Evolutionary conservation across 2,797 vertebrate genomes (phyloP).

Genomic region (Sebastes minor): DNA sequence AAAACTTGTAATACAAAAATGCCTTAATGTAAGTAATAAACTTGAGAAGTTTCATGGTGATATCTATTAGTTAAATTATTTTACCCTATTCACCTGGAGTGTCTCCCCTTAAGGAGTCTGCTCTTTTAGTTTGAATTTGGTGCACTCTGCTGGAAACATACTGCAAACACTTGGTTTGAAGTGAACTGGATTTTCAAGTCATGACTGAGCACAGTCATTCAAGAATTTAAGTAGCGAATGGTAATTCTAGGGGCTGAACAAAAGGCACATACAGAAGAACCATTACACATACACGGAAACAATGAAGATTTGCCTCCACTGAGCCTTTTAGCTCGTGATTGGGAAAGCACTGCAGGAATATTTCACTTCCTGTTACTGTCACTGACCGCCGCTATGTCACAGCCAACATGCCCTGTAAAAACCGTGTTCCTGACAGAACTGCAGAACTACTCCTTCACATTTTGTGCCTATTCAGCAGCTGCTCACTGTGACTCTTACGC

Average conservation of each 20-base stretch:
- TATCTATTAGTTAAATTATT: too few species aligned
- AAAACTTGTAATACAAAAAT: too few species aligned
- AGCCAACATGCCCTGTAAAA: not conserved
- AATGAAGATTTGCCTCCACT: not conserved
- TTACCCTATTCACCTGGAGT: too few species aligned
- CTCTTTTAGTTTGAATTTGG: conserved; percentile 41
- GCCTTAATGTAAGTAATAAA: too few species aligned
- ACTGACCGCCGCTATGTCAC: not conserved
- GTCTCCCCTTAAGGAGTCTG: too few species aligned
- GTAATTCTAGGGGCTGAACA: not conserved
- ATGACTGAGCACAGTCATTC: not conserved
- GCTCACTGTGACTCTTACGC: not conserved
- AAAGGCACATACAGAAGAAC: not conserved
- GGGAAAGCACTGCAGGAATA: not conserved
- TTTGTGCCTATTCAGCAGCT: not conserved
- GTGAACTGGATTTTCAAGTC: not conserved
- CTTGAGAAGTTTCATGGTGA: too few species aligned
- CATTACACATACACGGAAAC: not conserved
- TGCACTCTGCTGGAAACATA: conserved; percentile 61
- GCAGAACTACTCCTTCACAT: not conserved
- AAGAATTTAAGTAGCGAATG: not conserved
- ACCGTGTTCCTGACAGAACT: not conserved
- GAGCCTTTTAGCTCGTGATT: not conserved
- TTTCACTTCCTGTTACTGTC: conserved; percentile 2
- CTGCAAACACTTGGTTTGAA: conserved; percentile 13